These are phyloP conservation scores for Myocastor coypus DNA, from an alignment of 2,113 vertebrate genomes.

Conservation along the genomic window DNA sequence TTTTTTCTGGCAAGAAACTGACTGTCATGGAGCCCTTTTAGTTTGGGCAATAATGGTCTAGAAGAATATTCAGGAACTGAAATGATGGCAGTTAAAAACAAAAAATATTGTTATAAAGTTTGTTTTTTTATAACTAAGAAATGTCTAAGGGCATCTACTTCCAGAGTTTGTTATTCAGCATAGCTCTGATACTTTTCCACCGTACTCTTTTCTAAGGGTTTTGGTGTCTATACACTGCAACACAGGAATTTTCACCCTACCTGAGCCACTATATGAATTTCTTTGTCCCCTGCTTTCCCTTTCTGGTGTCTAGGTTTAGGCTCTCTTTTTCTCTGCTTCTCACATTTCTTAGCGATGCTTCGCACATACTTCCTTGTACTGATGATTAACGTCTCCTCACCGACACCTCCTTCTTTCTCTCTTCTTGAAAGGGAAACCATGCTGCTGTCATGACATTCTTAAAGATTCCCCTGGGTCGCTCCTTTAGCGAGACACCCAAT, in stretches of 20 bases:
- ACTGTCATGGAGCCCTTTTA: not conserved
- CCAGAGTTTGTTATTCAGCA: not conserved
- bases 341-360: constrained; percentile 40
- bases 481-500: constrained; percentile 35
- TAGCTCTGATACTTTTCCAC: not conserved
- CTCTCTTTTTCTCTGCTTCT: constrained; percentile 15
- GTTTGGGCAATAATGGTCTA: not conserved
- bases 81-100: not conserved
- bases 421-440: constrained; percentile 59
- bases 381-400: constrained; percentile 54
- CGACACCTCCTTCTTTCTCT: constrained; percentile 57
- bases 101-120: constrained; percentile 20
- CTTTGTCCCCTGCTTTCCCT: not conserved
- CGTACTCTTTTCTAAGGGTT: not conserved
- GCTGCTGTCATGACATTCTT: constrained; percentile 40
- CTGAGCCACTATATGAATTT: not conserved
- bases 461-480: constrained; percentile 45
- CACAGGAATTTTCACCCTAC: not conserved
- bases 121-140: not conserved
- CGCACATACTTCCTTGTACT: constrained; percentile 11
- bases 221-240: not conserved
- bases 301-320: not conserved
- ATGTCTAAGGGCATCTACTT: not conserved
- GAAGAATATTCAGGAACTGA: not conserved
- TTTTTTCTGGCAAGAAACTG: constrained; percentile 2